phyloP scores from a whole-genome alignment of 2,113 vertebrate genomes.

The Amphiprion ocellaris region DNA sequence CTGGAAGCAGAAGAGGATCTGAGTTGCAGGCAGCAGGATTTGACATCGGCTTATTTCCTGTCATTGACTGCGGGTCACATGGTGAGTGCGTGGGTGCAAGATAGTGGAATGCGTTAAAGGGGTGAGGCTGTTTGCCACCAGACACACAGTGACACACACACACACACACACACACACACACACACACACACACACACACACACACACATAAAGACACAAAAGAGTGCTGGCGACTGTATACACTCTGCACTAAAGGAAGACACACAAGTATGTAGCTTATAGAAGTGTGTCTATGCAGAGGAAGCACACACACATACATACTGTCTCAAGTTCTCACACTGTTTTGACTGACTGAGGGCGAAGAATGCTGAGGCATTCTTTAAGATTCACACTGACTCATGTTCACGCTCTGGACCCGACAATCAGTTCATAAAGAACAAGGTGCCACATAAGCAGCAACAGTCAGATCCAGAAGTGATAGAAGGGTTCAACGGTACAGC shows the following conservation, averaged over 20 bases:
- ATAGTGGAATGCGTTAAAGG: slow-evolving; percentile 85
- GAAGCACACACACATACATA: slow-evolving; percentile 34
- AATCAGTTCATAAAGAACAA: slow-evolving; percentile 43
- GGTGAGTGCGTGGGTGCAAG: slow-evolving; percentile 80
- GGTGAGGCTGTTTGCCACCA: slow-evolving; percentile 76
- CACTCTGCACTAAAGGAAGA: slow-evolving; percentile 9
- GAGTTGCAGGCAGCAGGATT: slow-evolving; percentile 75
- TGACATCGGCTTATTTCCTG: slow-evolving; percentile 81
- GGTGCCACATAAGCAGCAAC: slow-evolving; percentile 36
- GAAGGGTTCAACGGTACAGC: slow-evolving; percentile 57
- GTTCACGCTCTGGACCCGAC: slow-evolving; percentile 22
- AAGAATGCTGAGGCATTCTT: slow-evolving; percentile 57
- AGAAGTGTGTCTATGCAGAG: slow-evolving; percentile 1
- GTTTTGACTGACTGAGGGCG: slow-evolving; percentile 48
- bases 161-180: slow-evolving; percentile 16
- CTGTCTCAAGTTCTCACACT: not conserved
- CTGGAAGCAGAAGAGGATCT: slow-evolving; percentile 74
- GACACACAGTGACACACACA: slow-evolving; percentile 19
- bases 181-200: slow-evolving; percentile 17
- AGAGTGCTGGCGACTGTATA: slow-evolving; percentile 1
- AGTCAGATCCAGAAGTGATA: slow-evolving; percentile 53
- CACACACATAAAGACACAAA: not conserved
- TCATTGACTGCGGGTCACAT: slow-evolving; percentile 82
- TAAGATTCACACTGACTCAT: slow-evolving; percentile 40
- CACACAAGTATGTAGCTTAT: not conserved